These are phyloP conservation scores for Entomobrya proxima DNA, from an alignment of 2,888 invertebrate genomes.

Conservation along the genomic window DNA sequence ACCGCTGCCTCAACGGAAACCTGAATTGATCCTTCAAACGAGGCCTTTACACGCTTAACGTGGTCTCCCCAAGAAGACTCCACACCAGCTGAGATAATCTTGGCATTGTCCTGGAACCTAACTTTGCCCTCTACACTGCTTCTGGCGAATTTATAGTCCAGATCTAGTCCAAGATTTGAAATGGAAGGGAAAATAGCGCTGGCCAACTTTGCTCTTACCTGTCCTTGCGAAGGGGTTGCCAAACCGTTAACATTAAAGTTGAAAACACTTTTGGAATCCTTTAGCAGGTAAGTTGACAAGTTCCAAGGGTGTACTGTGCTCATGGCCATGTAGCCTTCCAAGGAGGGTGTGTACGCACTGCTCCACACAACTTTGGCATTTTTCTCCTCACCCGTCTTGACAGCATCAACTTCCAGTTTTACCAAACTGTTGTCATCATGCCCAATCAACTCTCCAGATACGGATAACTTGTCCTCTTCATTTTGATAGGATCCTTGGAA, in stretches of 20 bases:
- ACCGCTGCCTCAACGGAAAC: constrained; percentile 35
- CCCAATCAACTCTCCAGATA: neutral
- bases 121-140: neutral
- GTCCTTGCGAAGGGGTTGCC: constrained; percentile 37
- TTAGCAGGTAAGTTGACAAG: constrained; percentile 19
- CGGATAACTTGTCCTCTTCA: neutral
- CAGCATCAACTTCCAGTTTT: neutral
- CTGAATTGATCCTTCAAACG: constrained; percentile 37
- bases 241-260: constrained; percentile 17
- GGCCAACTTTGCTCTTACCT: constrained; percentile 30
- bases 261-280: constrained; percentile 28
- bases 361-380: neutral
- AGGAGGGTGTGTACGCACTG: neutral
- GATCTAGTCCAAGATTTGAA: constrained; percentile 30
- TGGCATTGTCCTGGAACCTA: constrained; percentile 41
- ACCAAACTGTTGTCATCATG: constrained; percentile 6
- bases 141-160: constrained; percentile 33
- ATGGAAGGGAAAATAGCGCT: constrained; percentile 54
- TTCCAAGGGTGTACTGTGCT: neutral
- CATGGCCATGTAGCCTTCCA: constrained; percentile 23
- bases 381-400: neutral
- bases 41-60: constrained; percentile 26
- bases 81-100: neutral
- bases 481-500: constrained; percentile 25
- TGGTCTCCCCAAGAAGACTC: constrained; percentile 54